Conservation (phyloP, 2,113 vertebrate species). For the Dendropsophus ebraccatus region DNA sequence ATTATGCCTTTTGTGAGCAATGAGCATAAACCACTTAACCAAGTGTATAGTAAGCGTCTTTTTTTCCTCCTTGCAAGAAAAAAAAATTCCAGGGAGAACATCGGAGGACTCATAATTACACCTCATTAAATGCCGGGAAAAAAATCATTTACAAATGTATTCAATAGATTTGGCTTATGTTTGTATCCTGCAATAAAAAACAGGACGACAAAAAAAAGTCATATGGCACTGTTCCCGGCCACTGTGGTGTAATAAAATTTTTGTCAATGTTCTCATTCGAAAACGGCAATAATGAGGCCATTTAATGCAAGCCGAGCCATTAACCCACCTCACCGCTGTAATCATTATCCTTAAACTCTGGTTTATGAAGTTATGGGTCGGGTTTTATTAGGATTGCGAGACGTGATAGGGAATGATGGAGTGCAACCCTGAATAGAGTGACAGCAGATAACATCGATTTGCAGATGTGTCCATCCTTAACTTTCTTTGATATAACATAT, state of each 20-base stretch:
- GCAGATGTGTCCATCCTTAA: no score
- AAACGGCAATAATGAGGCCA: slow-evolving; percentile 25
- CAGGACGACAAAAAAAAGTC: slow-evolving; percentile 34
- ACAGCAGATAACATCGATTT: not conserved
- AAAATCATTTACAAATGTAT: slow-evolving; percentile 68
- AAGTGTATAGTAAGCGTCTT: slow-evolving; percentile 66
- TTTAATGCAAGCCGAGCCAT: slow-evolving; percentile 22
- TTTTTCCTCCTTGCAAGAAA: slow-evolving; percentile 62
- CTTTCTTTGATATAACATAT: no score
- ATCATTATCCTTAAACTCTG: not conserved
- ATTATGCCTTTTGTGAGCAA: slow-evolving; percentile 74
- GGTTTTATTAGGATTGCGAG: not conserved
- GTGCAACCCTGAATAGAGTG: not conserved
- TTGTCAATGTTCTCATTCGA: slow-evolving; percentile 10
- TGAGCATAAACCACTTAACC: slow-evolving; percentile 72
- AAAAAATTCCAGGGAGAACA: slow-evolving; percentile 68
- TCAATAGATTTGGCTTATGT: slow-evolving; percentile 67
- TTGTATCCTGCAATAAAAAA: slow-evolving; percentile 52
- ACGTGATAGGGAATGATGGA: not conserved
- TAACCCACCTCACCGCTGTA: not conserved
- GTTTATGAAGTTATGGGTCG: not conserved
- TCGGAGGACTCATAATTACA: slow-evolving; percentile 70
- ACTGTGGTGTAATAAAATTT: slow-evolving; percentile 34
- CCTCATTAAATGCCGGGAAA: slow-evolving; percentile 72
- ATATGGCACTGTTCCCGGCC: slow-evolving; percentile 53